Conservation (phyloP, 2,888 invertebrate species). For the Ceraclea dissimilis region DNA sequence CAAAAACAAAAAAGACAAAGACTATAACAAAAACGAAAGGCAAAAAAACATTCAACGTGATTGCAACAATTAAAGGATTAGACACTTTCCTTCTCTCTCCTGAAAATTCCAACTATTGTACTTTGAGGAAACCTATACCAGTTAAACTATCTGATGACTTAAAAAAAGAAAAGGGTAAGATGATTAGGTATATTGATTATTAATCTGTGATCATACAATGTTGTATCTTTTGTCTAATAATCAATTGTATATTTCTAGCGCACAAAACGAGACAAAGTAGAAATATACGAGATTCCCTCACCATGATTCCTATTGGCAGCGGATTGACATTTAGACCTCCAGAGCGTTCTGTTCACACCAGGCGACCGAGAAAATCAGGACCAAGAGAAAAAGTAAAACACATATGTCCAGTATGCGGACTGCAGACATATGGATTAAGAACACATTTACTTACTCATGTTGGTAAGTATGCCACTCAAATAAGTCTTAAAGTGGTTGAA, state of each 20-base stretch:
- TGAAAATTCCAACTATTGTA: not conserved
- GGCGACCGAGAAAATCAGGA: not conserved
- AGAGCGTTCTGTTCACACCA: not conserved
- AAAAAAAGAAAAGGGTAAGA: not conserved
- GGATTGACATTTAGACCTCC: not conserved
- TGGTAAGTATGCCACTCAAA: conserved; percentile 31
- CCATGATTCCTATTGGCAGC: not conserved
- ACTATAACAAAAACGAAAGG: not conserved
- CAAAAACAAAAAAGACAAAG: not conserved
- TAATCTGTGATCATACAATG: too few relatives aligned
- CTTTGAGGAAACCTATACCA: not conserved
- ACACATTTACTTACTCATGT: conserved; percentile 46
- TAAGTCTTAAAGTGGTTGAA: too few relatives aligned
- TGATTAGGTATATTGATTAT: not conserved
- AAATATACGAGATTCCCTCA: not conserved
- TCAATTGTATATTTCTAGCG: not conserved
- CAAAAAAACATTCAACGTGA: not conserved
- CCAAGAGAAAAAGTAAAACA: conserved; percentile 36
- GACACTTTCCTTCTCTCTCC: not conserved
- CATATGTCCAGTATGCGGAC: conserved; percentile 46
- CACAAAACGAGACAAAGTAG: not conserved
- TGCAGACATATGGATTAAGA: conserved; percentile 42
- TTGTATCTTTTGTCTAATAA: too few relatives aligned
- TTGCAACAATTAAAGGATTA: not conserved
- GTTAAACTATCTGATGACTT: not conserved